phyloP scores from a whole-genome alignment of 1,140 invertebrate genomes.

The Macrobrachium rosenbergii region DNA sequence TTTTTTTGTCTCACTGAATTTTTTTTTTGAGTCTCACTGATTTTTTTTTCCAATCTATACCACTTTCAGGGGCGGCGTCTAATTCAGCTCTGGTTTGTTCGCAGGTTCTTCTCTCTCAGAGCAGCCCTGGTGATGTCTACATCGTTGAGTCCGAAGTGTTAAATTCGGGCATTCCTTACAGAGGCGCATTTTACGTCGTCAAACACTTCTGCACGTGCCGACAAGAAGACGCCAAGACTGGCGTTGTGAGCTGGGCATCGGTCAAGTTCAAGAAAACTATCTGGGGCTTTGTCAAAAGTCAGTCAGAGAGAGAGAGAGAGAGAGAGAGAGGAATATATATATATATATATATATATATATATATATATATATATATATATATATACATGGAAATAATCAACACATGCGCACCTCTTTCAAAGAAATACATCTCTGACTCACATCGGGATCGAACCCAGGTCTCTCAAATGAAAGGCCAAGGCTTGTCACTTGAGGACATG shows the following conservation, averaged over 20 bases:
- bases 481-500: no score
- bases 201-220: conserved; percentile 42
- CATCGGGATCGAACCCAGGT: no score
- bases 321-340: conserved; percentile 1
- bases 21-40: background rate
- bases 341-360: conserved; percentile 22
- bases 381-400: no score
- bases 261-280: conserved; percentile 52
- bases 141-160: conserved; percentile 35
- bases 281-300: conserved; percentile 45
- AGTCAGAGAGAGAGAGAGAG: background rate
- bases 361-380: conserved; percentile 27
- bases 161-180: conserved; percentile 39
- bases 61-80: no score
- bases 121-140: conserved; percentile 13
- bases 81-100: background rate
- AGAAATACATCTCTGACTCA: no score
- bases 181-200: conserved; percentile 24
- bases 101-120: conserved; percentile 32
- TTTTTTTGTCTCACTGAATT: no score
- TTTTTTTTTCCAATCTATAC: no score
- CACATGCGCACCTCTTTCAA: no score
- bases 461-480: no score
- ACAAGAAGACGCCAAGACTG: conserved; percentile 2
- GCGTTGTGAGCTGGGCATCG: conserved; percentile 3